Percentiles rank a stretch among this genome's conserved stretches.
Evolutionary conservation across 2,888 invertebrate genomes (phyloP).

Genomic region (Germaria angustata): DNA sequence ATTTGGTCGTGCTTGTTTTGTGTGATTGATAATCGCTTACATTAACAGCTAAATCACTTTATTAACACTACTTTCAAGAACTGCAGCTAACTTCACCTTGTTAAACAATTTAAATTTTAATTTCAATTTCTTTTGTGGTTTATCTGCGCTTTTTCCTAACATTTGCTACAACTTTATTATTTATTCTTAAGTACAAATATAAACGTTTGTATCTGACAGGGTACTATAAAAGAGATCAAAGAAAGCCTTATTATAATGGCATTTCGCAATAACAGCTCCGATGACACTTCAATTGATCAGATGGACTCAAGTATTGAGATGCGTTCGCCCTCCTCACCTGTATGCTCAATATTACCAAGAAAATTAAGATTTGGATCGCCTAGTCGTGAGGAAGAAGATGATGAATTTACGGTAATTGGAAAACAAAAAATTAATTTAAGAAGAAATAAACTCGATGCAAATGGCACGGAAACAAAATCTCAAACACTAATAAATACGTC

Average conservation of each 20-base stretch:
- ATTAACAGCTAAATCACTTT: neutral
- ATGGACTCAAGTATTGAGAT: slow-evolving; percentile 75
- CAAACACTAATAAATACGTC: slow-evolving; percentile 61
- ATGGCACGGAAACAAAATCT: slow-evolving; percentile 20
- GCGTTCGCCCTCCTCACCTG: slow-evolving; percentile 74
- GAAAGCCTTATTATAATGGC: slow-evolving; percentile 69
- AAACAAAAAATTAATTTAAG: slow-evolving; percentile 50
- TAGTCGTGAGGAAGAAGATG: slow-evolving; percentile 71
- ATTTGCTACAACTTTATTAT: neutral
- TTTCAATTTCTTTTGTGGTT: slow-evolving; percentile 33
- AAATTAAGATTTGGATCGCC: slow-evolving; percentile 78
- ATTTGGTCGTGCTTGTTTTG: no score
- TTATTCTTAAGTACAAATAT: neutral
- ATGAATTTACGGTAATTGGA: slow-evolving; percentile 21
- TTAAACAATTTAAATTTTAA: slow-evolving; percentile 35
- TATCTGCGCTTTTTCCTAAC: slow-evolving; percentile 11
- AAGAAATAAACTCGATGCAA: slow-evolving; percentile 45
- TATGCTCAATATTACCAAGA: slow-evolving; percentile 75
- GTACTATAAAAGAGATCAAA: neutral
- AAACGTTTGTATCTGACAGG: neutral
- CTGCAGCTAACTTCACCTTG: slow-evolving; percentile 45
- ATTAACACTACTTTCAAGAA: neutral
- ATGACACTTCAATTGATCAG: slow-evolving; percentile 71
- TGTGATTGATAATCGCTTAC: no score
- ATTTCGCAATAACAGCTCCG: slow-evolving; percentile 71